A percentile compares a stretch with the other conserved stretches of the same genome.
Evolutionary conservation across 1,140 invertebrate genomes (phyloP).

Genomic region (Pachypsylla venusta): DNA sequence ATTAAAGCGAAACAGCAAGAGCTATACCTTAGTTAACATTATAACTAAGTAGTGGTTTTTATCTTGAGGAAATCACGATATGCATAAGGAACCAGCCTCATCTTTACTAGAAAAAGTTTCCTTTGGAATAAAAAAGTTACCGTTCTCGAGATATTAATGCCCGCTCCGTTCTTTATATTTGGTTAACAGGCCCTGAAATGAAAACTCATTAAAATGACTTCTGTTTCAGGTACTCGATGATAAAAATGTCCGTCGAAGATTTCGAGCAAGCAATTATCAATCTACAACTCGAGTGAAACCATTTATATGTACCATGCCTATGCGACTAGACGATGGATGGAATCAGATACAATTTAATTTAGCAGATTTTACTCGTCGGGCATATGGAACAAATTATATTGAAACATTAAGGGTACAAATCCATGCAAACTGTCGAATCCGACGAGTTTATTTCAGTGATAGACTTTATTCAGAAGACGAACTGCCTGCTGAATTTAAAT

Average conservation of each 20-base stretch:
- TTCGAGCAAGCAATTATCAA: constrained; percentile 96
- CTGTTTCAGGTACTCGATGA: constrained; percentile 78
- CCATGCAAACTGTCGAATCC: constrained; percentile 96
- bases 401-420: constrained; percentile 96
- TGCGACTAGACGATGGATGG: constrained; percentile 97
- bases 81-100: too few relatives aligned
- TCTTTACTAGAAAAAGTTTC: too few relatives aligned
- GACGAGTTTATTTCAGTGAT: constrained; percentile 97
- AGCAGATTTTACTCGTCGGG: constrained; percentile 92
- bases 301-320: constrained; percentile 98
- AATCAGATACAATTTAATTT: constrained; percentile 98
- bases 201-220: too few relatives aligned
- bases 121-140: too few relatives aligned
- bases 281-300: constrained; percentile 95
- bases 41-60: too few relatives aligned
- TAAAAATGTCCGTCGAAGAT: constrained; percentile 87
- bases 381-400: constrained; percentile 98
- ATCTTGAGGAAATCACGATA: too few relatives aligned
- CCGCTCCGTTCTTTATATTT: too few relatives aligned
- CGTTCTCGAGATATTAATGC: too few relatives aligned
- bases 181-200: too few relatives aligned
- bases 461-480: constrained; percentile 98
- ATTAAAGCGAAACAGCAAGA: too few relatives aligned
- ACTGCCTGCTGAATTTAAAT: constrained; percentile 96
- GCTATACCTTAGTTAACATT: too few relatives aligned